Evolutionary conservation across 2,113 vertebrate species (phyloP), one percentile per base, ranked within the genome.

Genomic region (Percina caprodes): DNA sequence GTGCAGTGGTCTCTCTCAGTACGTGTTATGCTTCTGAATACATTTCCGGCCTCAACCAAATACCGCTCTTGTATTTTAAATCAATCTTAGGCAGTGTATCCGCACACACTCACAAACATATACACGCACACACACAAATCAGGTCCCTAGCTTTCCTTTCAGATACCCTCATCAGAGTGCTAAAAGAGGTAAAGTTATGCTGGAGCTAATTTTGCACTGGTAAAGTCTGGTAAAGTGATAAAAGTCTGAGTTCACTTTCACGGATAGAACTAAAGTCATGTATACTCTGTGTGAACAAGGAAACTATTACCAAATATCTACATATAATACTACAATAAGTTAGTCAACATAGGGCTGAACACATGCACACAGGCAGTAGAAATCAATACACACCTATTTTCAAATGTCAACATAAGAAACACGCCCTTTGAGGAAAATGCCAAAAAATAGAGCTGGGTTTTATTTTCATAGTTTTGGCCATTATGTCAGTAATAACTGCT

Each of bases 11-110:
- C 74, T 63, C 73, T 69, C 69, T 74, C 65, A 30, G 72, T 87
- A 84, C 52, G 84, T 91, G 92, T 88, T 81, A 79, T 76, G 84
- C 92, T 91, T 91, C 92, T 89, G 91, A 94, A 93, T 93, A 92
- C 87, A 94, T 94, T 94, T 93, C 92, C 86, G 88, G 88, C 75
- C 73, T 74, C 42, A 2, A 70, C 66, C 74, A 67, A 89, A 87
- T 15, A 54, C 58, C 8, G 13, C 77, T 74, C 51, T 81, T 48
- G 80, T 54, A 77, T 89, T 89, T 84, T 60, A 80, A 49, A 74
- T 84, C 77, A 39, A 56, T 88, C 58, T 69, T 0, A 67, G 48
- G 49, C 13, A 16, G 54, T 30, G 39, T 23, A 35, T 33, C 49
- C 0, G 5, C 49, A 60, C 52, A 35, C 67, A 71, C 45, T 0